phyloP scores from a whole-genome alignment of 1,140 invertebrate species.

The Pseudoatta argentina region DNA sequence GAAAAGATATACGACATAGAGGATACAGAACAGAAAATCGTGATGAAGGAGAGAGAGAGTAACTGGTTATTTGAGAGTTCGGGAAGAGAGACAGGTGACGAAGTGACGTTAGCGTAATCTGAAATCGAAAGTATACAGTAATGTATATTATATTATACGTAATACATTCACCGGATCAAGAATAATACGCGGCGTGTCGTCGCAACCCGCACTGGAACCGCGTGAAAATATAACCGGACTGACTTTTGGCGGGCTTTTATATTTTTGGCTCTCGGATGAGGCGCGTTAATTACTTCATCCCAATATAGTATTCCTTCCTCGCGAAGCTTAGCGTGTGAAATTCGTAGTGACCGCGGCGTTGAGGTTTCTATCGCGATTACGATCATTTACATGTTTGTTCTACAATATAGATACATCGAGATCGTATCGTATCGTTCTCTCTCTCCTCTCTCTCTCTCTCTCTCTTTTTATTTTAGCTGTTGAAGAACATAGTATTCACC shows the following conservation, averaged over 20 bases:
- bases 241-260: conserved; percentile 87
- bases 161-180: conserved; percentile 62
- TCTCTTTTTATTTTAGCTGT: neutral
- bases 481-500: neutral
- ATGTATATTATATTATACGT: conserved; percentile 41
- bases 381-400: neutral
- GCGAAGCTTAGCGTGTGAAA: conserved; percentile 65
- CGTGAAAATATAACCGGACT: conserved; percentile 68
- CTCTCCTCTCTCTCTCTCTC: neutral
- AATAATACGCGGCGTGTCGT: conserved; percentile 72
- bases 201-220: conserved; percentile 80
- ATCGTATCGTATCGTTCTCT: neutral
- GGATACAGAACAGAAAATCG: conserved; percentile 58
- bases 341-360: conserved; percentile 47
- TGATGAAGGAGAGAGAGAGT: conserved; percentile 31
- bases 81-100: conserved; percentile 70
- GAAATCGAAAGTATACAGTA: conserved; percentile 81
- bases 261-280: conserved; percentile 84
- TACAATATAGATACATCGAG: neutral
- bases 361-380: conserved; percentile 1
- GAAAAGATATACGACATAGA: conserved; percentile 54
- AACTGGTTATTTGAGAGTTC: conserved; percentile 50
- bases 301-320: conserved; percentile 54
- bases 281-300: conserved; percentile 67
- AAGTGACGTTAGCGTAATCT: conserved; percentile 80